Evolutionary conservation across 2,888 invertebrate genomes (phyloP), one percentile per base, ranked within the genome.

Genomic region (Therioaphis trifolii): DNA sequence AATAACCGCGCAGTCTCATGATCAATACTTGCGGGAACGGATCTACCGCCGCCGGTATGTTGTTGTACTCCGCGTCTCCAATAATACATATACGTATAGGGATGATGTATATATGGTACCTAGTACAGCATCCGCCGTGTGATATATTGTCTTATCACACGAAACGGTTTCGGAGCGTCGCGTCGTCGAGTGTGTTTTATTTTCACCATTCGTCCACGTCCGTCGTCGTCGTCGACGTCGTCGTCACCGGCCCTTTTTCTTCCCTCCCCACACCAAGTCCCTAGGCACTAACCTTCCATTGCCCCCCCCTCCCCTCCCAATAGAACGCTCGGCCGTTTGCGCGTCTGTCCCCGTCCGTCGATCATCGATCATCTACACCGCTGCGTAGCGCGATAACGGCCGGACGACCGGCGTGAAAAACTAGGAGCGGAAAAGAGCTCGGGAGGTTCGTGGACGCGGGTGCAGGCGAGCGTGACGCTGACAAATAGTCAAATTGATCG

Each of bases 401-500:
- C 52, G 55, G 11, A 4, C 4, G 1, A 43, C n/a, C n/a, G 14
- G n/a, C n/a, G n/a, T n/a, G n/a, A n/a, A n/a, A n/a, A n/a, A n/a
- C n/a, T n/a, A n/a, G n/a, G n/a, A n/a, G n/a, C n/a, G n/a, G n/a
- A n/a, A n/a, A n/a, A n/a, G 27, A 18, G 46, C 21, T 21, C 29
- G 18, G 61, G 29, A 27, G n/a, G 18, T 66, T 14, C 21, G 2
- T 3, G 27, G 46, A 63, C 29, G 66, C 14, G 61, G n/a, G 18
- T 18, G 35, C 49, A n/a, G 79, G 52, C 29, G 80, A 82, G 24
- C 58, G 49, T 72, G 80, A 82, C 80, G 72, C 72, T 82, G 80
- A 82, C 80, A 82, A 82, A 82, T 82, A 82, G 80, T 82, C 63
- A 74, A 72, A 72, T 72, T 63, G 80, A 82, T 72, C 80, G 71